Evolutionary conservation across 2,888 invertebrate genomes (phyloP).

Genomic region (Neoascia interrupta): DNA sequence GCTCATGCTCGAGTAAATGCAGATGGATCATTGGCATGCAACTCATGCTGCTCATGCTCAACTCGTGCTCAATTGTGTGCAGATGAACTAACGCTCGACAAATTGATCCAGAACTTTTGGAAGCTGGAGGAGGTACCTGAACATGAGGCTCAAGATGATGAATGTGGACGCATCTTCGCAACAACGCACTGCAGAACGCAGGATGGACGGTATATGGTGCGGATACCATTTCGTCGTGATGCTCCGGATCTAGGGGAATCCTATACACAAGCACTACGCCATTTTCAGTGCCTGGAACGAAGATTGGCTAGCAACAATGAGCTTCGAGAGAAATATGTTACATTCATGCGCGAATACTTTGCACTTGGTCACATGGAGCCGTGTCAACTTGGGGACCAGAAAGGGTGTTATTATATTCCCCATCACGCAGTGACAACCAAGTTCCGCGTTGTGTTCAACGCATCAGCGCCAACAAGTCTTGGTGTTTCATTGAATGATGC

Average conservation of each 20-base stretch:
- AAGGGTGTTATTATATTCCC: conserved; percentile 28
- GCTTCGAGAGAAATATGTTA: background rate
- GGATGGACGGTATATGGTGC: conserved; percentile 21
- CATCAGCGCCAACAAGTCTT: background rate
- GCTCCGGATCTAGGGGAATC: conserved; percentile 5
- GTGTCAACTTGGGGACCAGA: background rate
- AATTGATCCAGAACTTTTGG: conserved; percentile 38
- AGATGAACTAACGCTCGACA: too few species aligned
- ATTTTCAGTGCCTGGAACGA: conserved; percentile 17
- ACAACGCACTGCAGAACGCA: background rate
- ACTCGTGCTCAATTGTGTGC: too few species aligned
- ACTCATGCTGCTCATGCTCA: too few species aligned
- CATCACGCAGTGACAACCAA: conserved; percentile 44
- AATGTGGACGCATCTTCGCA: conserved; percentile 21
- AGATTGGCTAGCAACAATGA: background rate
- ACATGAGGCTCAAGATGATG: background rate
- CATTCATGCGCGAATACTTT: conserved; percentile 11
- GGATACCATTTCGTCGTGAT: conserved; percentile 28
- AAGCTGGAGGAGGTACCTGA: conserved; percentile 23
- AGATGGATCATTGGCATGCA: too few species aligned
- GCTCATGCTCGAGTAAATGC: background rate
- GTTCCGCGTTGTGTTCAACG: conserved; percentile 23
- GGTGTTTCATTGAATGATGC: background rate
- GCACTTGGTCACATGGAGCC: background rate
- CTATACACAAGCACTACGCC: background rate